These are phyloP conservation scores for Antidorcas marsupialis DNA, from an alignment of 2,113 vertebrate genomes.

Conservation along the genomic window DNA sequence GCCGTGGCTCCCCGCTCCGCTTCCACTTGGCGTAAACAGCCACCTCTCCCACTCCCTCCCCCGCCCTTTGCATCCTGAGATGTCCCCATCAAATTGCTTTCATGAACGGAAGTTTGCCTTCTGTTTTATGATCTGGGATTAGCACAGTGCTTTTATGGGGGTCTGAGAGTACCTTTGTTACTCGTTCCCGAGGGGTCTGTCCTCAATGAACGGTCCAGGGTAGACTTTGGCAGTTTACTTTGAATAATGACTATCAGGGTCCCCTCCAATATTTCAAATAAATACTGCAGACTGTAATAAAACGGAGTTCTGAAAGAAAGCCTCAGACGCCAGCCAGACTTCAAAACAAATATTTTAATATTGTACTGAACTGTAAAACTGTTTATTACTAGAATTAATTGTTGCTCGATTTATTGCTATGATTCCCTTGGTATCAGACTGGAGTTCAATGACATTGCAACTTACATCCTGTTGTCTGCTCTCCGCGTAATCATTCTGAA, in stretches of 20 bases:
- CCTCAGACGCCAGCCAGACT: neutral
- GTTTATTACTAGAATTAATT: neutral
- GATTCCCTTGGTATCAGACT: neutral
- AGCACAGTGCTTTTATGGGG: too few species aligned
- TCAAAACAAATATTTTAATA: neutral
- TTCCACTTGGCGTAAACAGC: rapidly evolving
- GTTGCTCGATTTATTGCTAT: too few species aligned
- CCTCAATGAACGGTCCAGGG: rapidly evolving
- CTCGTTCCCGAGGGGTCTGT: rapidly evolving
- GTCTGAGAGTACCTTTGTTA: neutral
- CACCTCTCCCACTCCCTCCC: neutral
- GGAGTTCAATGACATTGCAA: neutral
- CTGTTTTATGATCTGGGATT: neutral
- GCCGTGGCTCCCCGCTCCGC: too few species aligned
- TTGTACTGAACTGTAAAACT: neutral
- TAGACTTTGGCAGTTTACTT: neutral
- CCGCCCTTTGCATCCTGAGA: neutral
- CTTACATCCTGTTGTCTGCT: rapidly evolving
- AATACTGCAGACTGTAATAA: neutral
- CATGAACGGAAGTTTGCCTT: neutral
- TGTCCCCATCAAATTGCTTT: neutral
- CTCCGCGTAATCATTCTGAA: too few species aligned
- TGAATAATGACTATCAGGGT: neutral
- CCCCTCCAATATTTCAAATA: neutral
- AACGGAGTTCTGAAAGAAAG: neutral